These are phyloP conservation scores for Pyrgilauda ruficollis DNA, from an alignment of 2,113 vertebrate genomes.

Conservation along the genomic window DNA sequence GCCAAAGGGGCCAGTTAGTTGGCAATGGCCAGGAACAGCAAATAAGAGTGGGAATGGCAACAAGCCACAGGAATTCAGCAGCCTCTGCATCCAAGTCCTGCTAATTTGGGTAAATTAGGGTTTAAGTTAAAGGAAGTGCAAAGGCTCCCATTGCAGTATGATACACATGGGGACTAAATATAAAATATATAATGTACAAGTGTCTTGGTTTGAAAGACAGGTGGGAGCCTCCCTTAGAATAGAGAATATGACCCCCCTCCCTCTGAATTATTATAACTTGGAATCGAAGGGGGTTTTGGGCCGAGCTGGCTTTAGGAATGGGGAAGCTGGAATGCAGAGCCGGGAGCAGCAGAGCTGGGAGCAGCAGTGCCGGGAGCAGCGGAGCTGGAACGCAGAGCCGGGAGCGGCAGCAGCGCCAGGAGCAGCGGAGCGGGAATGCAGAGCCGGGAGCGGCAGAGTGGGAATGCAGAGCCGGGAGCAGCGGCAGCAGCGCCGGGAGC, in stretches of 20 bases:
- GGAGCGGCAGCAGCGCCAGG: too few relatives aligned
- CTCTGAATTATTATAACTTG: fast-evolving
- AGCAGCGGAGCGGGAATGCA: too few relatives aligned
- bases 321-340: too few relatives aligned
- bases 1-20: not conserved
- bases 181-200: not conserved
- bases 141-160: not conserved
- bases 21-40: not conserved
- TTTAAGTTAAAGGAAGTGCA: not conserved
- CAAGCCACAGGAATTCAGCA: not conserved
- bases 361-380: too few relatives aligned
- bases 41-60: not conserved
- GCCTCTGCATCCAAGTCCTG: not conserved
- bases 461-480: too few relatives aligned
- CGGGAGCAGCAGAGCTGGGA: too few relatives aligned
- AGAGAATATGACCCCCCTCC: not conserved
- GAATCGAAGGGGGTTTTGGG: too few relatives aligned
- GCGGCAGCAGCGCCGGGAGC: too few relatives aligned
- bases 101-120: not conserved
- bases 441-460: too few relatives aligned
- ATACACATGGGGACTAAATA: fast-evolving
- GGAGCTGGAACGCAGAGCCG: too few relatives aligned
- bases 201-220: not conserved
- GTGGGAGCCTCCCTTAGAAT: not conserved
- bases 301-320: too few relatives aligned